Evolutionary conservation across 2,888 invertebrate species (phyloP).

Genomic region (Nomada fucata): DNA sequence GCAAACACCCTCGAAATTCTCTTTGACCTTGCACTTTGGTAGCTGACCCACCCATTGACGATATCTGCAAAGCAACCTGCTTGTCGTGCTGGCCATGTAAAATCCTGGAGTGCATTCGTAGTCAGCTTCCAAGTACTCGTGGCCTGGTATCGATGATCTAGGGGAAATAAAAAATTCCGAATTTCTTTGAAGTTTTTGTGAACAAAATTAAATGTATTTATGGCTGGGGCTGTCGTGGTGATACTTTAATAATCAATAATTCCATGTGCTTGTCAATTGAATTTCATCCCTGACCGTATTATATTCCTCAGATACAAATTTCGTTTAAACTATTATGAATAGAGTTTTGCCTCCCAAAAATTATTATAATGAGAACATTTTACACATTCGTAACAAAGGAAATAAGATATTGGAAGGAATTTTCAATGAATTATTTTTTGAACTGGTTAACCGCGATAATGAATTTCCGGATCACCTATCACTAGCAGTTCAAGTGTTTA

Average conservation of each 20-base stretch:
- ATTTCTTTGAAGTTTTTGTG: too few relatives aligned
- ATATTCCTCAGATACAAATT: neutral
- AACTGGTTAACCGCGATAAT: slow-evolving; percentile 7
- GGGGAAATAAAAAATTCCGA: neutral
- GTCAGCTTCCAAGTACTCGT: slow-evolving; percentile 82
- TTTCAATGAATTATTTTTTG: neutral
- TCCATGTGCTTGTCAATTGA: too few relatives aligned
- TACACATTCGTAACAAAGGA: neutral
- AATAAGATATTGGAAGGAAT: neutral
- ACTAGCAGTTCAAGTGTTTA: neutral
- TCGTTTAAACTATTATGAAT: neutral
- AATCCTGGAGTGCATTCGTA: slow-evolving; percentile 81
- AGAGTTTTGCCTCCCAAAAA: too few relatives aligned
- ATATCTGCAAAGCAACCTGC: slow-evolving; percentile 78
- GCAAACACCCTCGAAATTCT: slow-evolving; percentile 73
- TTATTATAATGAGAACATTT: too few relatives aligned
- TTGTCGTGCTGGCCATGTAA: slow-evolving; percentile 72
- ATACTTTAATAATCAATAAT: too few relatives aligned
- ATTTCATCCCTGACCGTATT: too few relatives aligned
- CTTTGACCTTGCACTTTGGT: slow-evolving; percentile 78
- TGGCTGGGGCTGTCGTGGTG: too few relatives aligned
- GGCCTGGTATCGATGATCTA: slow-evolving; percentile 81
- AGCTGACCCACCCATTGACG: slow-evolving; percentile 80
- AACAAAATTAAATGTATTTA: too few relatives aligned
- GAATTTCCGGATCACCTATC: slow-evolving; percentile 16